phyloP scores from a whole-genome alignment of 1,140 invertebrate species.

The Drosophila parvula region DNA sequence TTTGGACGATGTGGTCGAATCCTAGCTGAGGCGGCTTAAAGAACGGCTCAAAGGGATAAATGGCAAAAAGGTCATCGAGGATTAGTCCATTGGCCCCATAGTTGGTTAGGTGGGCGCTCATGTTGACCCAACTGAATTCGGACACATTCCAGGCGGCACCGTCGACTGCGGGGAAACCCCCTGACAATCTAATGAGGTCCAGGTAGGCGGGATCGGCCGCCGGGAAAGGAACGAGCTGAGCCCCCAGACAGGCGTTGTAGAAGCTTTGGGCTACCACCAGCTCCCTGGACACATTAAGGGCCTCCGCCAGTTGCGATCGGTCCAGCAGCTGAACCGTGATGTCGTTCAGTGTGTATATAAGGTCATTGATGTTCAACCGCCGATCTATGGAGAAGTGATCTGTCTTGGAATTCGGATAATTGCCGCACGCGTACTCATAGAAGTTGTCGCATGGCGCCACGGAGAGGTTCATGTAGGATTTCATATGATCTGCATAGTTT shows the following conservation, averaged over 20 bases:
- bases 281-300: slow-evolving; percentile 57
- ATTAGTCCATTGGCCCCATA: slow-evolving; percentile 59
- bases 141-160: slow-evolving; percentile 53
- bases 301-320: slow-evolving; percentile 22
- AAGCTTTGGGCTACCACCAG: slow-evolving; percentile 61
- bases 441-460: slow-evolving; percentile 90
- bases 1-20: slow-evolving; percentile 65
- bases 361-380: slow-evolving; percentile 59
- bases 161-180: slow-evolving; percentile 75
- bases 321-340: slow-evolving; percentile 47
- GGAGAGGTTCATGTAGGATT: slow-evolving; percentile 85
- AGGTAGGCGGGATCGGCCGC: slow-evolving; percentile 66
- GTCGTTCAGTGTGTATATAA: slow-evolving; percentile 56
- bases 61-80: slow-evolving; percentile 34
- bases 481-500: slow-evolving; percentile 80
- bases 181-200: slow-evolving; percentile 63
- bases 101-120: slow-evolving; percentile 73
- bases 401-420: slow-evolving; percentile 84
- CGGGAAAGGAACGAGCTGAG: slow-evolving; percentile 57
- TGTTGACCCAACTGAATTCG: slow-evolving; percentile 77
- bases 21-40: slow-evolving; percentile 68
- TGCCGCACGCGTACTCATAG: slow-evolving; percentile 88
- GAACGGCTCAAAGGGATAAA: slow-evolving; percentile 66
- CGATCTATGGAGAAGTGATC: slow-evolving; percentile 43
- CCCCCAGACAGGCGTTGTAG: slow-evolving; percentile 63